Percentiles rank a stretch among this genome's conserved stretches.
Conservation (phyloP, 2,797 vertebrate genomes). For the Chloroceryle inda region DNA sequence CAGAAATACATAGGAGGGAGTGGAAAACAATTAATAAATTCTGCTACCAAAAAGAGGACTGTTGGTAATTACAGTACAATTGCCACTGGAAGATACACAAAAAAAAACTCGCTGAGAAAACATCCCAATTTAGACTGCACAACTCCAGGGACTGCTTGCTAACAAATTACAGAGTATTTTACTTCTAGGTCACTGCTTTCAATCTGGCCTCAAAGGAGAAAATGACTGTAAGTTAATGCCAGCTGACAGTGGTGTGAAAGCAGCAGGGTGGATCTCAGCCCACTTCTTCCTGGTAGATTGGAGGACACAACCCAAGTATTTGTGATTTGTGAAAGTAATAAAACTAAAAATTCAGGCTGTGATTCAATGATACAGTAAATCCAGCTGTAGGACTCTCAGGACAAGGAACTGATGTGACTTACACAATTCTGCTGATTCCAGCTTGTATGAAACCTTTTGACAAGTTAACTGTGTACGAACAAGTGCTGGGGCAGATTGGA, state of each 20-base stretch:
- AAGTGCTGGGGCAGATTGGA: constrained; percentile 32
- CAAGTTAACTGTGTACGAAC: constrained; percentile 22
- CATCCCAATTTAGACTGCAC: constrained; percentile 34
- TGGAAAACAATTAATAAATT: constrained; percentile 19
- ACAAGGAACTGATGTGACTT: constrained; percentile 6
- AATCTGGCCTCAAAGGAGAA: constrained; percentile 50
- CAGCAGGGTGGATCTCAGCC: constrained; percentile 44
- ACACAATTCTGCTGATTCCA: constrained; percentile 28
- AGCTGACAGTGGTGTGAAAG: constrained; percentile 45
- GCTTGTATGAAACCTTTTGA: constrained; percentile 38
- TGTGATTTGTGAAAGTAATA: constrained; percentile 8
- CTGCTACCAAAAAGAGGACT: neutral
- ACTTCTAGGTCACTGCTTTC: constrained; percentile 63
- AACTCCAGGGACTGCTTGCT: constrained; percentile 35
- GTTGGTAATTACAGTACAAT: constrained; percentile 25
- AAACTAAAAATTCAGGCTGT: constrained; percentile 25
- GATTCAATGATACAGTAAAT: constrained; percentile 43
- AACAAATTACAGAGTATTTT: constrained; percentile 46
- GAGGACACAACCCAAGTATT: constrained; percentile 8
- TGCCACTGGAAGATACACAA: neutral
- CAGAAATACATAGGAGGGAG: neutral
- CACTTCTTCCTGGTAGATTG: constrained; percentile 3
- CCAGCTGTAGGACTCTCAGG: constrained; percentile 44
- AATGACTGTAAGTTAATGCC: constrained; percentile 42
- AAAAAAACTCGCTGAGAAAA: constrained; percentile 29